Conservation (phyloP, 2,888 invertebrate species). For the Sarcophaga subvicina region DNA sequence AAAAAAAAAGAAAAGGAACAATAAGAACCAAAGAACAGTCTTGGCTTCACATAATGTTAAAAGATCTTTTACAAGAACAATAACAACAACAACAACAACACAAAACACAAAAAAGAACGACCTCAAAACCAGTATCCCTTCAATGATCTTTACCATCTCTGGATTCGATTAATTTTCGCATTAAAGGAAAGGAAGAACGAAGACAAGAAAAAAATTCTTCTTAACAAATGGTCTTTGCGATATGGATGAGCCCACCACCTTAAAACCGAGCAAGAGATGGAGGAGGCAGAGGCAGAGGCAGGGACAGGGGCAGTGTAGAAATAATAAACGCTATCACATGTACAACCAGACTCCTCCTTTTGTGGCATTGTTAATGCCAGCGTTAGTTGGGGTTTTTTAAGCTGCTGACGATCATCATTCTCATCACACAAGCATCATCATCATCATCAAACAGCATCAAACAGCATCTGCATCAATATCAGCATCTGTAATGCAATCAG, state of each 20-base stretch:
- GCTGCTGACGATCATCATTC: constrained; percentile 24
- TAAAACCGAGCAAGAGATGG: too few relatives aligned
- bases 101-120: not conserved
- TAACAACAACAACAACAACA: not conserved
- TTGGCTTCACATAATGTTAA: constrained; percentile 41
- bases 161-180: constrained; percentile 81
- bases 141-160: constrained; percentile 74
- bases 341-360: constrained; percentile 64
- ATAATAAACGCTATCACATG: constrained; percentile 66
- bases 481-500: constrained; percentile 9
- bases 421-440: constrained; percentile 1
- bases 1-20: constrained; percentile 64
- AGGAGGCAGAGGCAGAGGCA: not conserved
- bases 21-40: not conserved
- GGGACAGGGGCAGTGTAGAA: constrained; percentile 38
- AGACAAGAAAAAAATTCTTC: constrained; percentile 50
- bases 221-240: constrained; percentile 63
- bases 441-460: constrained; percentile 40
- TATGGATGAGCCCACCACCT: constrained; percentile 19
- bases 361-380: constrained; percentile 66
- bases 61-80: constrained; percentile 35
- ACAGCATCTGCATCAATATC: not conserved
- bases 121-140: not conserved
- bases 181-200: constrained; percentile 72
- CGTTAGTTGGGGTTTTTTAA: constrained; percentile 45